Evolutionary conservation across 2,888 invertebrate genomes (phyloP).

Genomic region (Lycaena phlaeas): DNA sequence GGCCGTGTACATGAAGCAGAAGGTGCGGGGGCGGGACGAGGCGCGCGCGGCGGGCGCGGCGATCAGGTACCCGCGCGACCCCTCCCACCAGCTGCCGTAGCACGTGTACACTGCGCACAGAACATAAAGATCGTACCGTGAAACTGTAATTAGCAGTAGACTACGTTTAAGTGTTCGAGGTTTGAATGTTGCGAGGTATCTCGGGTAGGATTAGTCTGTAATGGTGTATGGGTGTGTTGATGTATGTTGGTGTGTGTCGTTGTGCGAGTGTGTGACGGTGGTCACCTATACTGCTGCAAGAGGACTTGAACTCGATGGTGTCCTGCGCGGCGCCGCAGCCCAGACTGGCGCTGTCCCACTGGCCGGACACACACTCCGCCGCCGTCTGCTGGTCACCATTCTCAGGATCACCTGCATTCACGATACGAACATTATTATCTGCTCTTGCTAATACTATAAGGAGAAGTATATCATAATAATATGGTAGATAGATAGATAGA

Average conservation of each 20-base stretch:
- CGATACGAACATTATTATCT: too few relatives aligned
- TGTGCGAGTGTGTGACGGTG: neutral
- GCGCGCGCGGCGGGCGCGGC: conserved; percentile 72
- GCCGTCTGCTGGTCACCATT: conserved; percentile 26
- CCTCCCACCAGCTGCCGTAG: conserved; percentile 81
- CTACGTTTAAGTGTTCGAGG: too few relatives aligned
- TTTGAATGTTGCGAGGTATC: too few relatives aligned
- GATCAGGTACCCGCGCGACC: conserved; percentile 76
- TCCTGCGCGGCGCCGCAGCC: conserved; percentile 76
- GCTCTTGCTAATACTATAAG: too few relatives aligned
- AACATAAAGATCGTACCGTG: too few relatives aligned
- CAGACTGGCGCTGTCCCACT: conserved; percentile 69
- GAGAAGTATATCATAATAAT: too few relatives aligned
- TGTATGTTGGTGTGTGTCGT: neutral
- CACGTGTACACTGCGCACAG: conserved; percentile 76
- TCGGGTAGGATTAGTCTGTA: too few relatives aligned
- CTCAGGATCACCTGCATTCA: too few relatives aligned
- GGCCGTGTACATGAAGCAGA: conserved; percentile 76
- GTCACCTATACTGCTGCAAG: conserved; percentile 70
- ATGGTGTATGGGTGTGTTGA: neutral
- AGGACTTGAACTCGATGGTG: conserved; percentile 74
- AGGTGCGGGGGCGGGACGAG: conserved; percentile 44
- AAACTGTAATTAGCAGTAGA: too few relatives aligned
- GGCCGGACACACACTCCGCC: conserved; percentile 54
- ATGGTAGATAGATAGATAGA: too few relatives aligned